These are phyloP conservation scores for Aculops lycopersici DNA, from an alignment of 1,140 invertebrate genomes.

Conservation along the genomic window DNA sequence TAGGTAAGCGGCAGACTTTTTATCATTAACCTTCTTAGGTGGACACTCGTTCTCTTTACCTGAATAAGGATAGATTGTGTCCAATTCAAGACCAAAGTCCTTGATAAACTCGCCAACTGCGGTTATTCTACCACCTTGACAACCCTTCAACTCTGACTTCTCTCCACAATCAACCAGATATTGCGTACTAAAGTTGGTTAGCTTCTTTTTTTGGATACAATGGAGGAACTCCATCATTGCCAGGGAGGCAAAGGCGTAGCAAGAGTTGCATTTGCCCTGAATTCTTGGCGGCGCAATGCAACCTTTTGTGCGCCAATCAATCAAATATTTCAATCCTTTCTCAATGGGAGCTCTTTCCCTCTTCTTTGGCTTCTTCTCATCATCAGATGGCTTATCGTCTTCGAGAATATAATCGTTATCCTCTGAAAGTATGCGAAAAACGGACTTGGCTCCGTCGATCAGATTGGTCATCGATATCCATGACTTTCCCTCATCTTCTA, in stretches of 20 bases:
- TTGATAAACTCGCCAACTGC: neutral
- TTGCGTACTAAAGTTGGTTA: neutral
- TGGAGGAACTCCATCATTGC: neutral
- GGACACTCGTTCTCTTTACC: neutral
- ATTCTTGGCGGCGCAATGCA: neutral
- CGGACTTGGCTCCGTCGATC: too few species aligned
- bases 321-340: neutral
- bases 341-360: neutral
- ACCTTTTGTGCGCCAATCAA: neutral
- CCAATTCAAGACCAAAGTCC: neutral
- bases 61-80: neutral
- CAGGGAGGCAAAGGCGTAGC: neutral
- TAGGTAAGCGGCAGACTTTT: neutral
- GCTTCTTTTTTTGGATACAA: neutral
- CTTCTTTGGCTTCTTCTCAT: too few species aligned
- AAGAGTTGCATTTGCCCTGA: slow-evolving; percentile 1
- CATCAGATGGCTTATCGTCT: too few species aligned
- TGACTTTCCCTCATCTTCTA: too few species aligned
- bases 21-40: too few species aligned
- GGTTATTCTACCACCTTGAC: neutral
- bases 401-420: too few species aligned
- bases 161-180: neutral
- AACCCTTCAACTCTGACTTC: neutral
- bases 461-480: too few species aligned
- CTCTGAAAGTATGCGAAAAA: too few species aligned